phyloP scores from a whole-genome alignment of 2,888 invertebrate genomes.

The Mechanitis mazaeus region DNA sequence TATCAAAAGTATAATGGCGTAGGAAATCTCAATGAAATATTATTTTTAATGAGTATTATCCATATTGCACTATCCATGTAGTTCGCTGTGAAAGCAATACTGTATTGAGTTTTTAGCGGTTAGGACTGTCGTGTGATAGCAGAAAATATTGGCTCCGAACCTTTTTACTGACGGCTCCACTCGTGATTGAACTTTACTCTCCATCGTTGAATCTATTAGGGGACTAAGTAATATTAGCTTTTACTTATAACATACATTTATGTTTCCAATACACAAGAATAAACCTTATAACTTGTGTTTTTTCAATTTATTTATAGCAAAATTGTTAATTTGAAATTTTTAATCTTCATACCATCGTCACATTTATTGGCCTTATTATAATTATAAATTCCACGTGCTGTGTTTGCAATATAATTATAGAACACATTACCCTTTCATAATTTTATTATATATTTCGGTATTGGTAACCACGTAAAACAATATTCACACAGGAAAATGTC shows the following conservation, averaged over 20 bases:
- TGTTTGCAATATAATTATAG: neutral
- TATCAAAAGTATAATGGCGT: no score
- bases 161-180: conserved; percentile 46
- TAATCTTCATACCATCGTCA: no score
- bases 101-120: conserved; percentile 73
- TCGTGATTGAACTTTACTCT: conserved; percentile 48
- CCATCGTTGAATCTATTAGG: conserved; percentile 1
- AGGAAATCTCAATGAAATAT: neutral
- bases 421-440: neutral
- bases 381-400: no score
- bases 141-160: conserved; percentile 66
- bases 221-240: neutral
- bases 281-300: no score
- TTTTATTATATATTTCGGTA: conserved; percentile 19
- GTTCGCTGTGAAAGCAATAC: conserved; percentile 75
- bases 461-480: conserved; percentile 40
- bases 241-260: no score
- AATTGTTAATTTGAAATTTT: no score
- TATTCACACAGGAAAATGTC: conserved; percentile 66
- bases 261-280: no score
- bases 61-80: conserved; percentile 38
- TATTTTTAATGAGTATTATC: conserved; percentile 35
- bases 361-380: no score
- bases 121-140: conserved; percentile 55
- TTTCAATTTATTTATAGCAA: no score